phyloP scores from a whole-genome alignment of 2,888 invertebrate species.

The Chydorus sphaericus region DNA sequence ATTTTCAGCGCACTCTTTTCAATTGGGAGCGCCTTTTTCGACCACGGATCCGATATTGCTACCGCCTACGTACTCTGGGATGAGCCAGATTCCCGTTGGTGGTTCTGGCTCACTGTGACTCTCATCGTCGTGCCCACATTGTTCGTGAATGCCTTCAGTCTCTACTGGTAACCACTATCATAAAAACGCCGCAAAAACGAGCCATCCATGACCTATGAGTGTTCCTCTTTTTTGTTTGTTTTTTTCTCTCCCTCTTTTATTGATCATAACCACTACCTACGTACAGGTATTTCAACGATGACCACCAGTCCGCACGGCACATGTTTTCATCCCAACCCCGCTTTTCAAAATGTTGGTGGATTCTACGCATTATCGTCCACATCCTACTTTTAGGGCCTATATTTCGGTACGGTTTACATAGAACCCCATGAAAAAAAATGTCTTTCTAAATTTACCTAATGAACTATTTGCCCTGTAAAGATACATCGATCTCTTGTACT shows the following conservation, averaged over 20 bases:
- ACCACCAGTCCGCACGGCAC: conserved; percentile 16
- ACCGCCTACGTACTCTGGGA: conserved; percentile 14
- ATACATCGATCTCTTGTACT: conserved; percentile 14
- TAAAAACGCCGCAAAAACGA: too few relatives aligned
- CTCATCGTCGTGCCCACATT: conserved; percentile 17
- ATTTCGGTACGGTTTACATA: conserved; percentile 10
- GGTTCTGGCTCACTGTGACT: conserved; percentile 16
- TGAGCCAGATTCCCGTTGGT: conserved; percentile 13
- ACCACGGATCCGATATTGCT: conserved; percentile 13
- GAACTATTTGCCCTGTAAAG: conserved; percentile 2
- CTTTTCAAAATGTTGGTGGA: conserved; percentile 16
- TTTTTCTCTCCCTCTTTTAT: not conserved
- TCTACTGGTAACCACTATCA: conserved; percentile 18
- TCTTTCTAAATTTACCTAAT: not conserved
- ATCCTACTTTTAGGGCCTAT: conserved; percentile 16
- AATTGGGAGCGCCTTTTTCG: conserved; percentile 7
- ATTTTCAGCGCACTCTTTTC: conserved; percentile 12
- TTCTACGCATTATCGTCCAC: conserved; percentile 15
- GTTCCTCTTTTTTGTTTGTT: not conserved
- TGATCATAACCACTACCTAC: not conserved
- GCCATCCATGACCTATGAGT: too few relatives aligned
- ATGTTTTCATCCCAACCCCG: conserved; percentile 12
- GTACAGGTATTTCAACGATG: conserved; percentile 15
- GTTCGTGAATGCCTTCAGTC: conserved; percentile 18
- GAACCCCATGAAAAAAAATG: not conserved